These are phyloP conservation scores for Phocoena sinus DNA, from an alignment of 2,113 vertebrate species.

Conservation along the genomic window DNA sequence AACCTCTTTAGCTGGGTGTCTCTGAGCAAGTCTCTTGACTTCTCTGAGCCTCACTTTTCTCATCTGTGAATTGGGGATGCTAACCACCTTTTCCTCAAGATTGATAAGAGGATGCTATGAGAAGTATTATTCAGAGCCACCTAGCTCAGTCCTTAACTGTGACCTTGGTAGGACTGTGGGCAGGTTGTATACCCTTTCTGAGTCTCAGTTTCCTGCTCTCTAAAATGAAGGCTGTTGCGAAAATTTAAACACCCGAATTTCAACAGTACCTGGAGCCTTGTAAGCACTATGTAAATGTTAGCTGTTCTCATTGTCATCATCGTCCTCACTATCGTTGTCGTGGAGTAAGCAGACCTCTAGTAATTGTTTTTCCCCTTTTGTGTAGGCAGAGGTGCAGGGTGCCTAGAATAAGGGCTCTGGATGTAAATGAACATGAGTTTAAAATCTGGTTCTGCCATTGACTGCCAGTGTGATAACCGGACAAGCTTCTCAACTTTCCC, in stretches of 20 bases:
- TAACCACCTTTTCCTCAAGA: neutral
- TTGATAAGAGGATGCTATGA: neutral
- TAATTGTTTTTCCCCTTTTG: neutral
- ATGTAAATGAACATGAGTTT: neutral
- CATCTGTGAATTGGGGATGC: neutral
- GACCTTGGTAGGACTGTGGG: neutral
- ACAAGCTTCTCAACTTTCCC: neutral
- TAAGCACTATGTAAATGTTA: neutral
- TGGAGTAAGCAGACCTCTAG: neutral
- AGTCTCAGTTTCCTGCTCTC: neutral
- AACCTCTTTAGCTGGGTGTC: neutral
- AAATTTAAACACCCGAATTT: neutral
- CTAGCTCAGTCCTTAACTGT: neutral
- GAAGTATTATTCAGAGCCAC: neutral
- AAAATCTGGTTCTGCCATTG: neutral
- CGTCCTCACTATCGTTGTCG: neutral
- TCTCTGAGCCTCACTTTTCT: neutral
- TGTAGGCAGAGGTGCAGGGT: neutral
- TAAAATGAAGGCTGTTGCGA: neutral
- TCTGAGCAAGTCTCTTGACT: neutral
- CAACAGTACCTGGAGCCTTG: neutral
- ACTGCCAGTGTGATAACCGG: fast-evolving
- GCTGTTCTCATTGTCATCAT: neutral
- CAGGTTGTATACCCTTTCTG: too few relatives aligned
- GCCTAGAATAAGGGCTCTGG: neutral